Conservation (phyloP, 2,113 vertebrate species). For the Actenoides lindsayi region DNA sequence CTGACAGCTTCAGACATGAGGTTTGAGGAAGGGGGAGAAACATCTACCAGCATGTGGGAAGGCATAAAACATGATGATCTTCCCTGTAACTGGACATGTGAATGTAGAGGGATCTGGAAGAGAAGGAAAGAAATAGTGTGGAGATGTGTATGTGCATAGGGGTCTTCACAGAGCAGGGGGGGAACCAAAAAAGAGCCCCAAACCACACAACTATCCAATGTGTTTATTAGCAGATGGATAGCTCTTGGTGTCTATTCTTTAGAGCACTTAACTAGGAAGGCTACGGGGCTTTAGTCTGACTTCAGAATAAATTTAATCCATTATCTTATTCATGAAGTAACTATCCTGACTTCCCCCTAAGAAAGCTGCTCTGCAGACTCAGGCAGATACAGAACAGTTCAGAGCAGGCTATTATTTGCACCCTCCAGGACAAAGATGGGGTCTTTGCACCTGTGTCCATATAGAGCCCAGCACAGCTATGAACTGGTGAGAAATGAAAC, state of each 20-base stretch:
- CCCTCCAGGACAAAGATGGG: neutral
- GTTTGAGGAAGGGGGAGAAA: neutral
- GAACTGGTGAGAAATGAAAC: fast-evolving
- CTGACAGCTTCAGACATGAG: neutral
- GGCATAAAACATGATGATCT: neutral
- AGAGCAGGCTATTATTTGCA: neutral
- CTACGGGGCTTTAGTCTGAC: neutral
- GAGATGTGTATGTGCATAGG: fast-evolving
- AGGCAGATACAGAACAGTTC: neutral
- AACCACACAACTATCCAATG: no score
- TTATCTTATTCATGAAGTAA: no score
- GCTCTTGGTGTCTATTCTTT: neutral
- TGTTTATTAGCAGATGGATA: neutral
- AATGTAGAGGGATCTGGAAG: neutral
- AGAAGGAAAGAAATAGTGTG: neutral
- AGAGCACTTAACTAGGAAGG: neutral
- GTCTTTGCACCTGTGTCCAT: neutral
- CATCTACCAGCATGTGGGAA: neutral
- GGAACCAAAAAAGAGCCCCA: neutral
- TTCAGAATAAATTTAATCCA: neutral
- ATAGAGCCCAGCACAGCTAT: neutral
- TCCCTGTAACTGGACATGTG: neutral
- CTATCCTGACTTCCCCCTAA: no score
- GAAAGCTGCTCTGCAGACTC: neutral
- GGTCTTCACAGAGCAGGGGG: no score